Conservation (phyloP, 1,140 invertebrate species). For the Leguminivora glycinivorella region DNA sequence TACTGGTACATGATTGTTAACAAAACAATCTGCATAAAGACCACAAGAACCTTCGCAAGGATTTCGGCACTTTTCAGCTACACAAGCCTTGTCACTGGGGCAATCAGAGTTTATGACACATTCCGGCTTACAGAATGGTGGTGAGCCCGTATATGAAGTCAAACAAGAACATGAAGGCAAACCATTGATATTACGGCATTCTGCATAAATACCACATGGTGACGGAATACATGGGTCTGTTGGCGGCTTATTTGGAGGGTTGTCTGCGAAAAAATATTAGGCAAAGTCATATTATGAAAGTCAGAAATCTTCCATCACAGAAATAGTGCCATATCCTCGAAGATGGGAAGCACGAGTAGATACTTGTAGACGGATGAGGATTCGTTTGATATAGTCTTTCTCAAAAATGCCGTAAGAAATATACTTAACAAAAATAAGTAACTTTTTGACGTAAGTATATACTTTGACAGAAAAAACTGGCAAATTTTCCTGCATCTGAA, state of each 20-base stretch:
- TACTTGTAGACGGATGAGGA: too few species aligned
- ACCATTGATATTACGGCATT: conserved; percentile 82
- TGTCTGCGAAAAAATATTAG: conserved; percentile 50
- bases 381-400: too few species aligned
- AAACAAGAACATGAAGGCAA: conserved; percentile 83
- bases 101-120: conserved; percentile 85
- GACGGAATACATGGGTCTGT: conserved; percentile 87
- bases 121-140: conserved; percentile 81
- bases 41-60: conserved; percentile 91
- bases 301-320: too few species aligned
- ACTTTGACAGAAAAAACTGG: too few species aligned
- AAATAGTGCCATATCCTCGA: too few species aligned
- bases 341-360: too few species aligned
- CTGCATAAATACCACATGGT: conserved; percentile 88
- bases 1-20: conserved; percentile 87
- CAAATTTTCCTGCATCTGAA: too few species aligned
- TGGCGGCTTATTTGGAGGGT: conserved; percentile 48
- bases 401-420: too few species aligned
- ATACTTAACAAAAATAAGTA: too few species aligned
- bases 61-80: conserved; percentile 88
- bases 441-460: too few species aligned
- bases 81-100: conserved; percentile 85
- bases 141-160: conserved; percentile 83
- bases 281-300: too few species aligned
- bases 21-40: conserved; percentile 86